Evolutionary conservation across 1,140 invertebrate species (phyloP).

Genomic region (Lepeophtheirus salmonis): DNA sequence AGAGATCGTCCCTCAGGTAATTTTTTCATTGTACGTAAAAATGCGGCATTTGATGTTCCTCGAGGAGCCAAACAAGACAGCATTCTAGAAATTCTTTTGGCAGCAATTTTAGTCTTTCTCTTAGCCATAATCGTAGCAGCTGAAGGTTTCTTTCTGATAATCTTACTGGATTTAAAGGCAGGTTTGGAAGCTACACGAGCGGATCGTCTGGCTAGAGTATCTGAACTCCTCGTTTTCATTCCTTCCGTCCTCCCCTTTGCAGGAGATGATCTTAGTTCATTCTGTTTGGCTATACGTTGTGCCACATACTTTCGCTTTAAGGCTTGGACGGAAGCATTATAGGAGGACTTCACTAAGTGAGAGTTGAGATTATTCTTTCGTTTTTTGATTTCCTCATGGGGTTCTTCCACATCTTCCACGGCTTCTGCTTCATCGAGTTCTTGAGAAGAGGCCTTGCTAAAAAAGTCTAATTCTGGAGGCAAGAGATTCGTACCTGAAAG

Average conservation of each 20-base stretch:
- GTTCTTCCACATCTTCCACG: neutral
- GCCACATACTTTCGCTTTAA: slow-evolving; percentile 11
- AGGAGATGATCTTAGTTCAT: neutral
- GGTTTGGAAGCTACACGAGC: neutral
- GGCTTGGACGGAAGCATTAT: slow-evolving; percentile 6
- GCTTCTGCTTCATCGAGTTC: neutral
- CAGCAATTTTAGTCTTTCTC: slow-evolving; percentile 3
- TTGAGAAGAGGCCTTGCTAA: neutral
- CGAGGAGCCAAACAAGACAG: slow-evolving; percentile 1
- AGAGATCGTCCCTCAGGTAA: neutral
- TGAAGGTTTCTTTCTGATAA: neutral
- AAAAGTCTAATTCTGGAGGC: neutral
- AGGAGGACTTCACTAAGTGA: neutral
- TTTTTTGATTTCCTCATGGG: neutral
- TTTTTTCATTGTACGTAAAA: neutral
- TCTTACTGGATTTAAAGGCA: neutral
- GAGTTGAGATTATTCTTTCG: neutral
- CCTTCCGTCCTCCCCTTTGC: neutral
- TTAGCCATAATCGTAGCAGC: slow-evolving; percentile 10
- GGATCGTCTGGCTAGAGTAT: neutral
- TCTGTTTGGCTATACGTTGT: slow-evolving; percentile 2
- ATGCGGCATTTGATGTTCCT: slow-evolving; percentile 11
- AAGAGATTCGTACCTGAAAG: neutral
- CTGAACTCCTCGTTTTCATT: neutral
- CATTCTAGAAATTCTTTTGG: slow-evolving; percentile 4